Conservation (phyloP, 2,888 invertebrate species). For the Oscheius myriophilus region DNA sequence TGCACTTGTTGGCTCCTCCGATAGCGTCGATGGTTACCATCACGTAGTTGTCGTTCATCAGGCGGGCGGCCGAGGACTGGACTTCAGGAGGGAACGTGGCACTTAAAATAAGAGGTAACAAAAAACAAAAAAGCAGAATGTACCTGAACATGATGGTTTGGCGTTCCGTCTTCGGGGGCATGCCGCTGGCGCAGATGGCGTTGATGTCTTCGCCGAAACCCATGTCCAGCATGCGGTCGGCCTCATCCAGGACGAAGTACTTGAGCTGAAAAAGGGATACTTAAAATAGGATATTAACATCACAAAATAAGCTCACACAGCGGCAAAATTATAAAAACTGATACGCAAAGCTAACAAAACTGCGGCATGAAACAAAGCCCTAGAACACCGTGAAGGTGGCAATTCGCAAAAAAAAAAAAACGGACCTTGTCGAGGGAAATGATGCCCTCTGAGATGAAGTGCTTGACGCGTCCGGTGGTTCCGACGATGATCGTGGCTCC, state of each 20-base stretch:
- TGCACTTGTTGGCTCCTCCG: constrained; percentile 91
- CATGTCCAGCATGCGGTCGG: constrained; percentile 99
- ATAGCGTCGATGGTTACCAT: constrained; percentile 90
- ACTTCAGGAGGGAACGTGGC: constrained; percentile 82
- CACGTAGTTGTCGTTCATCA: constrained; percentile 80
- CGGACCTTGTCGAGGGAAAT: constrained; percentile 35
- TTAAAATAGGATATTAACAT: too few relatives aligned
- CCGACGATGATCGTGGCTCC: constrained; percentile 52
- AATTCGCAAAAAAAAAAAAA: too few relatives aligned
- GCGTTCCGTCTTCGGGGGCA: constrained; percentile 30
- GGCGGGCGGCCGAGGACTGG: constrained; percentile 83
- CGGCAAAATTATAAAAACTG: too few relatives aligned
- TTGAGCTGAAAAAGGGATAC: constrained; percentile 12
- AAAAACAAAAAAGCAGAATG: too few relatives aligned
- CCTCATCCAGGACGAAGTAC: constrained; percentile 83
- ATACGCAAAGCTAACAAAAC: too few relatives aligned
- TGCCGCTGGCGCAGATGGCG: constrained; percentile 77
- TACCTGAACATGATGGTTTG: constrained; percentile 53
- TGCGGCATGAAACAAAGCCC: too few relatives aligned
- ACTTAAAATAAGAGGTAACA: constrained; percentile 23
- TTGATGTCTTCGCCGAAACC: constrained; percentile 99
- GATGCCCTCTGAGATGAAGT: constrained; percentile 45
- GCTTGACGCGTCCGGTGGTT: constrained; percentile 51
- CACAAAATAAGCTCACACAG: too few relatives aligned
- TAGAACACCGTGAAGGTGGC: too few relatives aligned